Evolutionary conservation across 2,797 vertebrate species (phyloP).

Genomic region (Channa striata): DNA sequence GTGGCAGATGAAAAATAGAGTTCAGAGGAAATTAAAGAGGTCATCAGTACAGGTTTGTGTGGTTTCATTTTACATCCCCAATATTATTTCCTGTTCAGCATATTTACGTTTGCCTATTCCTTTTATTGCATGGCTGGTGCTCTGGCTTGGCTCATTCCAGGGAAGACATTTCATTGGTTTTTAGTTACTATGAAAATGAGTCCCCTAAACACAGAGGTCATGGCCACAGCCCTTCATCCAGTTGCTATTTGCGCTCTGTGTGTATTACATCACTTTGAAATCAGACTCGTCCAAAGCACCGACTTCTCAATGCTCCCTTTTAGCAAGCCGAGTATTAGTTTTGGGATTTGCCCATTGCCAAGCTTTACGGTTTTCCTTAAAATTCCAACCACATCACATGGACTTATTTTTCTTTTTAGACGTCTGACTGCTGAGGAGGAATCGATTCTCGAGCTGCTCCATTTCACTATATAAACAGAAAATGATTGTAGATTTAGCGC

Average conservation of each 20-base stretch:
- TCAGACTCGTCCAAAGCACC: conserved; percentile 64
- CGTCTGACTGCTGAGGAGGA: conserved; percentile 55
- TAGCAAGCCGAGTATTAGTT: conserved; percentile 76
- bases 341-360: conserved; percentile 73
- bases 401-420: conserved; percentile 64
- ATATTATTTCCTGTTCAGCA: conserved; percentile 73
- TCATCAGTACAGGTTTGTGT: conserved; percentile 56
- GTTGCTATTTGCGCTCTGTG: conserved; percentile 75
- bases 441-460: conserved; percentile 69
- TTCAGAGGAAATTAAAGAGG: conserved; percentile 67
- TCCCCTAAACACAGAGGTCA: conserved; percentile 79
- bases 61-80: conserved; percentile 64
- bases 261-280: conserved; percentile 82
- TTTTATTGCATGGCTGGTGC: conserved; percentile 65
- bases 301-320: conserved; percentile 73
- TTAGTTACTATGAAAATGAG: conserved; percentile 78
- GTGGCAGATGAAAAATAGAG: conserved; percentile 61
- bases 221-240: conserved; percentile 73
- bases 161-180: conserved; percentile 74
- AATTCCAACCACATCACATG: conserved; percentile 77
- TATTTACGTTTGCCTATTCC: conserved; percentile 67
- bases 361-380: conserved; percentile 71
- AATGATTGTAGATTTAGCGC: conserved; percentile 54
- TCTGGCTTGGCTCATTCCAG: conserved; percentile 76
- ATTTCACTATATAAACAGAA: conserved; percentile 71